These are phyloP conservation scores for Malurus alboscapulatus DNA, from an alignment of 2,113 vertebrate genomes.

Conservation along the genomic window DNA sequence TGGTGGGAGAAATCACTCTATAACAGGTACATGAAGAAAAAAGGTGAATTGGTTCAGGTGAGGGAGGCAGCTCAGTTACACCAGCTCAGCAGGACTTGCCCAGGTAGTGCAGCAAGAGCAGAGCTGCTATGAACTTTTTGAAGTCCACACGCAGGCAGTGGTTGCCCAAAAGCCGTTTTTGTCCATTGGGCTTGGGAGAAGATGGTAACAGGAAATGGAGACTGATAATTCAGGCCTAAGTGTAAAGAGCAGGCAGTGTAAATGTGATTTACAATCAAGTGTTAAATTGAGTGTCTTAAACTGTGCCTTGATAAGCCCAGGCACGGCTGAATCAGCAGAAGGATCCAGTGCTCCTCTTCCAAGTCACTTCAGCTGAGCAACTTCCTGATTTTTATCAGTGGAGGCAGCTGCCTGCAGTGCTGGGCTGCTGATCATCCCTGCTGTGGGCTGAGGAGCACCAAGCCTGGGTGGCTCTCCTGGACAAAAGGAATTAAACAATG, in stretches of 20 bases:
- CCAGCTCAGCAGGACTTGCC: not conserved
- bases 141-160: not conserved
- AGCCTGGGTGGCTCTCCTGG: not conserved
- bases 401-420: not conserved
- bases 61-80: not conserved
- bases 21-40: not conserved
- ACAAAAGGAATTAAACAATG: not conserved
- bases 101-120: not conserved
- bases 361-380: not conserved
- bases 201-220: not conserved
- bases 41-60: not conserved
- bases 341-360: not conserved
- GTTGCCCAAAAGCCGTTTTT: not conserved
- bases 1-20: not conserved
- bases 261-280: not conserved
- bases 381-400: not conserved
- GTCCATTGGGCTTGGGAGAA: not conserved
- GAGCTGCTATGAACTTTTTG: not conserved
- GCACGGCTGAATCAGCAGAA: not conserved
- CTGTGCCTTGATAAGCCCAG: not conserved
- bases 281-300: not conserved
- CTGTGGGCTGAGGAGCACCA: not conserved
- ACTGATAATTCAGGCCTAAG: not conserved
- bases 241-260: not conserved
- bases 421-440: accelerated